Evolutionary conservation across 2,797 vertebrate genomes (phyloP).

Genomic region (Phrynocephalus forsythii): DNA sequence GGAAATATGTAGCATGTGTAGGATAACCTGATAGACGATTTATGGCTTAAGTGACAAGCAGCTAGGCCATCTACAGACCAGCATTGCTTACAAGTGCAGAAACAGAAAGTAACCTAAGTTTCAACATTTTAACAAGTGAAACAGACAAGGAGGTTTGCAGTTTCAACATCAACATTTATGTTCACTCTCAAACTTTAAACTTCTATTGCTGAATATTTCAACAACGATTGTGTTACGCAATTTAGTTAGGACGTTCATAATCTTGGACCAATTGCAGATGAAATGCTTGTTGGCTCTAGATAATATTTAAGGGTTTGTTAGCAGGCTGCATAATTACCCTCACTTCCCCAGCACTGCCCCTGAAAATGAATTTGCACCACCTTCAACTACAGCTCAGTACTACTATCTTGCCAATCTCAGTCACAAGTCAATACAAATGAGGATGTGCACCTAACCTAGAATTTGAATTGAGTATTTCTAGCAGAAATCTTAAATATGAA

Average conservation of each 20-base stretch:
- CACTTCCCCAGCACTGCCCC: neutral
- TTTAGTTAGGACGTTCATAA: slow-evolving; percentile 1
- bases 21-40: neutral
- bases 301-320: neutral
- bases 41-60: neutral
- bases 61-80: slow-evolving; percentile 5
- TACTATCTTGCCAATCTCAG: neutral
- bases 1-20: neutral
- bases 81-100: neutral
- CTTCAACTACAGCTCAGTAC: neutral
- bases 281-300: neutral
- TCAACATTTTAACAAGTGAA: neutral
- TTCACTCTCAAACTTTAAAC: slow-evolving; percentile 37
- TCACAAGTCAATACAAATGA: neutral
- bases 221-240: neutral
- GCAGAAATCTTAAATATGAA: neutral
- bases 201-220: slow-evolving; percentile 18
- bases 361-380: neutral
- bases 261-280: neutral
- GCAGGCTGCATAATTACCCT: neutral
- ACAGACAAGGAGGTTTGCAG: neutral
- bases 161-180: slow-evolving; percentile 28
- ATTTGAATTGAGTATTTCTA: neutral
- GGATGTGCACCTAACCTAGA: neutral
- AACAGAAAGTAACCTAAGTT: neutral